Percentiles rank a stretch among this genome's conserved stretches.
Evolutionary conservation across 2,888 invertebrate genomes (phyloP).

Genomic region (Erebia ligea): DNA sequence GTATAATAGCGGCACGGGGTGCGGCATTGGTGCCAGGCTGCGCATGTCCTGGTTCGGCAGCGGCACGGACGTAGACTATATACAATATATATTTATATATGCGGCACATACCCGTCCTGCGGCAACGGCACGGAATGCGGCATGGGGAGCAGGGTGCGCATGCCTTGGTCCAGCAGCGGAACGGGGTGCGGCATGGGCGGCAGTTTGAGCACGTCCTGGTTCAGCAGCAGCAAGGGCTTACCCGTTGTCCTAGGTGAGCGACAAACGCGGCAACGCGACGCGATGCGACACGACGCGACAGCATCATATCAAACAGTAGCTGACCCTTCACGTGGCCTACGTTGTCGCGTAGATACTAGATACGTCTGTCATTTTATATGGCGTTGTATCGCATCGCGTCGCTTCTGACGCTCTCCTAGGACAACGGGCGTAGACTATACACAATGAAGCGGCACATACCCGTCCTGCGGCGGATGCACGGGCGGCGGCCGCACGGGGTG

Average conservation of each 20-base stretch:
- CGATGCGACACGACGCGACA: too few relatives aligned
- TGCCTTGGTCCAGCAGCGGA: conserved; percentile 88
- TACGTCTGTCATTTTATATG: too few relatives aligned
- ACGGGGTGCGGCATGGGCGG: conserved; percentile 65
- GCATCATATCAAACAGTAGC: too few relatives aligned
- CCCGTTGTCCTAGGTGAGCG: too few relatives aligned
- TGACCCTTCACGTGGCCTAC: too few relatives aligned
- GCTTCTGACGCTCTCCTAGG: too few relatives aligned
- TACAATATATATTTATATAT: too few relatives aligned
- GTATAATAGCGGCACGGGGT: conserved; percentile 28
- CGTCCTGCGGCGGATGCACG: conserved; percentile 54
- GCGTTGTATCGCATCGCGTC: too few relatives aligned
- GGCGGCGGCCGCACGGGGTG: conserved; percentile 67
- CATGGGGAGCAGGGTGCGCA: conserved; percentile 83
- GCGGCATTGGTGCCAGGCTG: conserved; percentile 71
- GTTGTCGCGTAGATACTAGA: too few relatives aligned
- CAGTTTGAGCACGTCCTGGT: conserved; percentile 90
- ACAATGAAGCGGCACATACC: conserved; percentile 49
- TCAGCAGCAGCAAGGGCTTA: conserved; percentile 80
- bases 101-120: too few relatives aligned
- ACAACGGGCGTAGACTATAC: neutral
- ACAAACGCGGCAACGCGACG: too few relatives aligned
- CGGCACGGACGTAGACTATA: conserved; percentile 45
- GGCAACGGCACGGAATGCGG: conserved; percentile 59
- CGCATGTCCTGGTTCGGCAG: conserved; percentile 79